phyloP scores from a whole-genome alignment of 1,140 invertebrate genomes.

The Bombus superbus region DNA sequence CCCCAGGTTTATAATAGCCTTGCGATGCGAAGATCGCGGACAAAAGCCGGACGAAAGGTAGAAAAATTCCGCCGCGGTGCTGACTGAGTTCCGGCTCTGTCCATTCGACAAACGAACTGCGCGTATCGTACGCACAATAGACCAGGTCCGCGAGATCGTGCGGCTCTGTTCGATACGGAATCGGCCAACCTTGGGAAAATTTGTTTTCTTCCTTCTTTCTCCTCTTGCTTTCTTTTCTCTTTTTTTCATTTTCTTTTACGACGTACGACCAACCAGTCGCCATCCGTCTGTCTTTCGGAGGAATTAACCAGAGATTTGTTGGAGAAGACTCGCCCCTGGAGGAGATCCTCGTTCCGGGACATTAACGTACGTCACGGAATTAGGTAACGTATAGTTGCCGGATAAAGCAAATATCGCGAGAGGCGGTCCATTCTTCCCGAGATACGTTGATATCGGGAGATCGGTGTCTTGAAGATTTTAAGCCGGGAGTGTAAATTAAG shows the following conservation, averaged over 20 bases:
- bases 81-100: constrained; percentile 61
- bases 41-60: constrained; percentile 62
- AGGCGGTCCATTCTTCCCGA: no score
- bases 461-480: neutral
- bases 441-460: neutral
- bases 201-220: neutral
- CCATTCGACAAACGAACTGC: constrained; percentile 16
- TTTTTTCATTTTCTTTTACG: no score
- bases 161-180: constrained; percentile 1
- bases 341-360: constrained; percentile 26
- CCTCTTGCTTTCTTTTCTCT: no score
- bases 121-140: constrained; percentile 39
- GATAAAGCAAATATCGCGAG: constrained; percentile 39
- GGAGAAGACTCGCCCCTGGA: neutral
- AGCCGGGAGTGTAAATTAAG: neutral
- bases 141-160: neutral
- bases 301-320: constrained; percentile 62
- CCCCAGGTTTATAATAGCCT: constrained; percentile 61
- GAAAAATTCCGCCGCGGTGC: constrained; percentile 65
- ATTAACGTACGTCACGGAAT: constrained; percentile 58
- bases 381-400: constrained; percentile 49
- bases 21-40: constrained; percentile 61
- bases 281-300: constrained; percentile 35
- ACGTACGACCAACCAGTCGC: neutral
- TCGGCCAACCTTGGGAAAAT: constrained; percentile 8